Percentiles rank a stretch among this genome's conserved stretches.
Evolutionary conservation across 2,797 vertebrate genomes (phyloP).

Genomic region (Lepidocolaptes lacrymiger): DNA sequence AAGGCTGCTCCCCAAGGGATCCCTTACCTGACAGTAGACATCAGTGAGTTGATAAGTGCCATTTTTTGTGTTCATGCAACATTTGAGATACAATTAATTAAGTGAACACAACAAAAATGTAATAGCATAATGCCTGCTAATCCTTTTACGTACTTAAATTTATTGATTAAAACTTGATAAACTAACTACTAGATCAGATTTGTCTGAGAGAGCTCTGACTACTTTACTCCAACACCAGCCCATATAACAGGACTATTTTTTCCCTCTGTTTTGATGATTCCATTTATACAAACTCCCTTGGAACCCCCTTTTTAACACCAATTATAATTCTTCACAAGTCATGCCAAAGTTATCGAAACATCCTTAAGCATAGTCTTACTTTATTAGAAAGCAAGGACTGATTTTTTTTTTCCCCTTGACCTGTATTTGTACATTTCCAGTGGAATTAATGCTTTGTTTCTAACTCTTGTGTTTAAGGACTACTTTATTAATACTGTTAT

Average conservation of each 20-base stretch:
- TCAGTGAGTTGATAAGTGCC: rapidly evolving
- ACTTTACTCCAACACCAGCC: not conserved
- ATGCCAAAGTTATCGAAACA: not conserved
- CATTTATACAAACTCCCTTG: not conserved
- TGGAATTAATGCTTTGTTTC: not conserved
- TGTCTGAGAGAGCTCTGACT: not conserved
- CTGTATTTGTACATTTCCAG: not conserved
- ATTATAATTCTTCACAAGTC: not conserved
- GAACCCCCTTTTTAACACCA: not conserved
- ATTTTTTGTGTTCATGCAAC: not conserved
- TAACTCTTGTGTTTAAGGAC: not conserved
- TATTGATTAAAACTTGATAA: not conserved
- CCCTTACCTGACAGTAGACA: not conserved
- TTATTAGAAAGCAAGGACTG: not conserved
- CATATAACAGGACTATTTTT: not conserved
- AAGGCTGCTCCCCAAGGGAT: rapidly evolving
- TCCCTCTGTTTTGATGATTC: not conserved
- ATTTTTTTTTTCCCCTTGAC: not conserved
- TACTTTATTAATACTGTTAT: not conserved
- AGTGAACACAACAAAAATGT: not conserved
- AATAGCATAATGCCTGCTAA: not conserved
- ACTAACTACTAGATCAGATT: not conserved
- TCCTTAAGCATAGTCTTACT: not conserved
- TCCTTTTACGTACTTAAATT: not conserved
- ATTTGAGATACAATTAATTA: not conserved